Conservation (phyloP, 2,888 invertebrate species). For the Conus canariensis region DNA sequence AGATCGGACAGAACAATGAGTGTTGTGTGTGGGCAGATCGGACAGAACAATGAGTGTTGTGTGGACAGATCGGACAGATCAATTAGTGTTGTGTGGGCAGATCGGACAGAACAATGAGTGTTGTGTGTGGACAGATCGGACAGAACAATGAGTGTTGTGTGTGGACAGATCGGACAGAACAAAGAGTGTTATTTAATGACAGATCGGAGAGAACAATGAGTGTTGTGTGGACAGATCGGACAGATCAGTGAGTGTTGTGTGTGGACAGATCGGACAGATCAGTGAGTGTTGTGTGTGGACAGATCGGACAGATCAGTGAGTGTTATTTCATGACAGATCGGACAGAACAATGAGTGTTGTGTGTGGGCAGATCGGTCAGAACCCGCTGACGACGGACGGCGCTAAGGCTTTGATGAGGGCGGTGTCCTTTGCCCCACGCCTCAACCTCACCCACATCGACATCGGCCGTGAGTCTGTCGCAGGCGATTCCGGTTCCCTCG, state of each 20-base stretch:
- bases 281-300: not conserved
- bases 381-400: conserved; percentile 68
- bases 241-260: conserved; percentile 49
- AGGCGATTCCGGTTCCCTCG: too few species aligned
- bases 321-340: too few species aligned
- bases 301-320: too few species aligned
- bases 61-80: too few species aligned
- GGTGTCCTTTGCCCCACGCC: conserved; percentile 47
- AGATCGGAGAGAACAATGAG: too few species aligned
- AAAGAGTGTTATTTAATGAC: not conserved
- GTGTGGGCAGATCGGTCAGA: too few species aligned
- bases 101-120: too few species aligned
- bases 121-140: not conserved
- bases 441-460: conserved; percentile 54
- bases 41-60: conserved; percentile 51
- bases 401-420: conserved; percentile 64
- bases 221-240: conserved; percentile 56
- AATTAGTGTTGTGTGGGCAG: not conserved
- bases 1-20: too few species aligned
- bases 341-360: too few species aligned
- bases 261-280: too few species aligned
- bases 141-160: not conserved
- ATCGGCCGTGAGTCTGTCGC: conserved; percentile 51
- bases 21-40: conserved; percentile 55
- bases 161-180: conserved; percentile 63